Evolutionary conservation across 1,140 invertebrate genomes (phyloP).

Genomic region (Euura lappo): DNA sequence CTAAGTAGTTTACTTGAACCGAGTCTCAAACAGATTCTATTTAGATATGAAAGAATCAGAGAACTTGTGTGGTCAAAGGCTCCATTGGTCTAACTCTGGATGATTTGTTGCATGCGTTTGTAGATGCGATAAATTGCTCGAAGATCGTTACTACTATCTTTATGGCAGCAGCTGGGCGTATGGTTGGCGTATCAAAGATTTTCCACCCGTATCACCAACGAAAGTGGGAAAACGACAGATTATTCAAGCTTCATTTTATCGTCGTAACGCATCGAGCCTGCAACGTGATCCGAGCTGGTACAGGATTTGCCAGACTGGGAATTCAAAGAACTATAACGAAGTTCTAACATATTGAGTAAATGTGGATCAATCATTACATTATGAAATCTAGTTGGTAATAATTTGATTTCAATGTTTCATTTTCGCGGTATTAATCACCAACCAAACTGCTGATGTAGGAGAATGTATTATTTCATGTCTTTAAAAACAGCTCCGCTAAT

Average conservation of each 20-base stretch:
- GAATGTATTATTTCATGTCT: no score
- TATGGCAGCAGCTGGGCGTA: conserved; percentile 47
- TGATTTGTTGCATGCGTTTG: conserved; percentile 13
- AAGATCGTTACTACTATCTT: conserved; percentile 46
- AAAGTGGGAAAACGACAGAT: conserved; percentile 30
- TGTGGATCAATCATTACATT: neutral
- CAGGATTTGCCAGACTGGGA: conserved; percentile 31
- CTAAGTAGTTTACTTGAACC: no score
- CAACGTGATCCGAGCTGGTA: conserved; percentile 39
- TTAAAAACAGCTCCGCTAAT: no score
- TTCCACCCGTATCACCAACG: conserved; percentile 24
- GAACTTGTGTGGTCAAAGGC: no score
- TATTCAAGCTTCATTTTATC: conserved; percentile 38
- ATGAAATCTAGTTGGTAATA: no score
- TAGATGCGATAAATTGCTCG: conserved; percentile 43
- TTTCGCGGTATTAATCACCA: no score
- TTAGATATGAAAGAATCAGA: no score
- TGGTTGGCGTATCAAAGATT: conserved; percentile 48
- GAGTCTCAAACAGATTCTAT: no score
- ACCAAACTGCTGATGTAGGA: no score
- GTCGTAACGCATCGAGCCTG: conserved; percentile 36
- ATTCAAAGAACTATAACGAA: conserved; percentile 38
- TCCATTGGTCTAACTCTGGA: no score
- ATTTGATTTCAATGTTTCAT: no score
- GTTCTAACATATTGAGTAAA: conserved; percentile 23